Evolutionary conservation across 2,113 vertebrate genomes (phyloP).

Genomic region (Verasper variegatus): DNA sequence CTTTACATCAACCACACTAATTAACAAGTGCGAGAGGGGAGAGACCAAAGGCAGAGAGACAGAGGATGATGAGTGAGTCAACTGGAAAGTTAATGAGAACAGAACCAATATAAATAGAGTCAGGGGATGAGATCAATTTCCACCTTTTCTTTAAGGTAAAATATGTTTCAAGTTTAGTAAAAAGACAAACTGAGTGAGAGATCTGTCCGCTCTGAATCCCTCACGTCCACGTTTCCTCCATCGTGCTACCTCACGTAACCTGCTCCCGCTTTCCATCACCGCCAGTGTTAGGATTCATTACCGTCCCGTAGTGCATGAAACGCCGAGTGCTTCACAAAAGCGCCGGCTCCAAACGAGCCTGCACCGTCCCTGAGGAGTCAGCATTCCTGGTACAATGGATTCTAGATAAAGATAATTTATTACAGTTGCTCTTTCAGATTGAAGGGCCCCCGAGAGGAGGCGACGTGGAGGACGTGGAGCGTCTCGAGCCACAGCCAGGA

Average conservation of each 20-base stretch:
- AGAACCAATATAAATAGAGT: not conserved
- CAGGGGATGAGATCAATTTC: not conserved
- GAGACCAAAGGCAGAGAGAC: not conserved
- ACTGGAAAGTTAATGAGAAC: not conserved
- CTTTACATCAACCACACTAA: constrained; percentile 13
- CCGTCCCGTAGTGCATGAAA: constrained; percentile 35
- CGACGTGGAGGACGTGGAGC: constrained; percentile 8
- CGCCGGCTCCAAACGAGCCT: constrained; percentile 32
- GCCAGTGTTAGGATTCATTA: constrained; percentile 41
- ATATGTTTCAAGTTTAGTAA: not conserved
- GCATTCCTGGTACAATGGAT: constrained; percentile 64
- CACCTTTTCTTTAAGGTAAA: not conserved
- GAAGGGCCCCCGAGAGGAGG: constrained; percentile 45
- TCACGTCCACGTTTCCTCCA: not conserved
- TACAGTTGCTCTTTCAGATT: constrained; percentile 51
- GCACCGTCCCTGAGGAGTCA: constrained; percentile 49
- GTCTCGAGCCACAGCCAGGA: constrained; percentile 30
- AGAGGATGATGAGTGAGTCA: not conserved
- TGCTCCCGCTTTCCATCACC: constrained; percentile 26
- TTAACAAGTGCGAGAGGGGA: constrained; percentile 1
- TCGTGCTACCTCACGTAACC: constrained; percentile 10
- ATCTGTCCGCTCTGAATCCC: not conserved
- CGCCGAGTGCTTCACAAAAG: constrained; percentile 35
- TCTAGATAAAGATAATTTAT: constrained; percentile 77
- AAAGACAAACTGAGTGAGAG: not conserved